Conservation (phyloP, 2,113 vertebrate genomes). For the Hippocampus zosterae region DNA sequence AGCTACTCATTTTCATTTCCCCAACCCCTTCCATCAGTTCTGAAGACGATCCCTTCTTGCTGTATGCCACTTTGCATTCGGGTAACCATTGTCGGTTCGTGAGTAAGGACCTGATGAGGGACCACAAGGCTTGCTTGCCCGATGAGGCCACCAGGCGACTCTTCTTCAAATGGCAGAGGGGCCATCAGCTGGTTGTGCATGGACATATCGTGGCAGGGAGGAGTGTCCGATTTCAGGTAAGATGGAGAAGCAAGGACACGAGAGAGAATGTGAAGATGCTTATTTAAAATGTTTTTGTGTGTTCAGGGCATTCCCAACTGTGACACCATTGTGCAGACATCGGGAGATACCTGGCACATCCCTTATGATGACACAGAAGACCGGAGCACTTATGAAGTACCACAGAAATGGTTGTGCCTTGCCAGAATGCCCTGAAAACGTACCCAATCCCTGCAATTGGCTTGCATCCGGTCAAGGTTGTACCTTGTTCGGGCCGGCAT, state of each 20-base stretch:
- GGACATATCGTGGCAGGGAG: constrained; percentile 31
- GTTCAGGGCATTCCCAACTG: constrained; percentile 75
- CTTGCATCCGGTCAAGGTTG: no score
- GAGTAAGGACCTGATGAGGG: constrained; percentile 88
- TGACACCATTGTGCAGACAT: constrained; percentile 86
- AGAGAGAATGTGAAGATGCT: not conserved
- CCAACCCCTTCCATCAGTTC: constrained; percentile 70
- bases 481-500: not conserved
- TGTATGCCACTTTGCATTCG: constrained; percentile 88
- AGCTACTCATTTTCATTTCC: not conserved
- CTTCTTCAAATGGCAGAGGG: constrained; percentile 97
- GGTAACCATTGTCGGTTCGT: constrained; percentile 88
- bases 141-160: constrained; percentile 72
- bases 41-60: constrained; percentile 89
- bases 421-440: constrained; percentile 42
- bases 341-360: constrained; percentile 84
- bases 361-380: constrained; percentile 82
- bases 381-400: constrained; percentile 80
- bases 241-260: constrained; percentile 7
- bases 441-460: not conserved
- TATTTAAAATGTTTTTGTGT: constrained; percentile 10
- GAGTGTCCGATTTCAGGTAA: constrained; percentile 80
- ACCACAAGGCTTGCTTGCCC: constrained; percentile 89
- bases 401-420: constrained; percentile 89
- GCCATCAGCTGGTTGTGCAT: constrained; percentile 80